phyloP scores from a whole-genome alignment of 1,140 invertebrate genomes.

The Manduca sexta region DNA sequence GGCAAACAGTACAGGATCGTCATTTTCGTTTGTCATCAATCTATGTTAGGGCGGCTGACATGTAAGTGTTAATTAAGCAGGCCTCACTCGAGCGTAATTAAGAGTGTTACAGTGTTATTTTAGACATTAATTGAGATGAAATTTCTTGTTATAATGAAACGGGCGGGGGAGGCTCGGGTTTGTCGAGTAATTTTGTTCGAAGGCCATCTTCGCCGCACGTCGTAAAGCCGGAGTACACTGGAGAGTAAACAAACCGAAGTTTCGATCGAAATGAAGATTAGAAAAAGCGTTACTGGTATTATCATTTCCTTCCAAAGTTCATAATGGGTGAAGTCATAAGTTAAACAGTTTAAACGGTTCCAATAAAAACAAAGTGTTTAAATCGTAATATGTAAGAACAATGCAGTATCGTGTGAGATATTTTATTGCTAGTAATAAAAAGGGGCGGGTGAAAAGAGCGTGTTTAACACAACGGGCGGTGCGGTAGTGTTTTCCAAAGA shows the following conservation, averaged over 20 bases:
- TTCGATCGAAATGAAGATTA: slow-evolving; percentile 58
- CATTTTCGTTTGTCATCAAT: slow-evolving; percentile 71
- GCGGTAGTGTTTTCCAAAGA: slow-evolving; percentile 29
- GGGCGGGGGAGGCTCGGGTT: slow-evolving; percentile 20
- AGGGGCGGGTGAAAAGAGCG: slow-evolving; percentile 1
- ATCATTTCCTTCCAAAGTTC: slow-evolving; percentile 49
- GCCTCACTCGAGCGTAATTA: slow-evolving; percentile 68
- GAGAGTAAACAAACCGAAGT: slow-evolving; percentile 53
- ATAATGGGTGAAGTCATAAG: slow-evolving; percentile 1
- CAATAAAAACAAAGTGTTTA: no score
- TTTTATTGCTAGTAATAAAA: slow-evolving; percentile 24
- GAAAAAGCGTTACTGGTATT: slow-evolving; percentile 42
- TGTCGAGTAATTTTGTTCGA: slow-evolving; percentile 49
- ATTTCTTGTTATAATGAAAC: slow-evolving; percentile 64
- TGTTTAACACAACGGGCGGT: slow-evolving; percentile 19
- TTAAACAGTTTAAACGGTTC: background rate
- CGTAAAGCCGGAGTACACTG: slow-evolving; percentile 39
- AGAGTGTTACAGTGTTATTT: slow-evolving; percentile 71
- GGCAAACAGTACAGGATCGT: slow-evolving; percentile 48
- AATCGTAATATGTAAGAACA: no score
- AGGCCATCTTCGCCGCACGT: slow-evolving; percentile 40
- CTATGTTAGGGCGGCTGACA: slow-evolving; percentile 68
- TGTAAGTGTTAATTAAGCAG: slow-evolving; percentile 71
- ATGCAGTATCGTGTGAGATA: background rate
- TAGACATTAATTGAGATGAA: slow-evolving; percentile 70